Evolutionary conservation across 2,888 invertebrate genomes (phyloP).

Genomic region (Eurytoma adleriae): DNA sequence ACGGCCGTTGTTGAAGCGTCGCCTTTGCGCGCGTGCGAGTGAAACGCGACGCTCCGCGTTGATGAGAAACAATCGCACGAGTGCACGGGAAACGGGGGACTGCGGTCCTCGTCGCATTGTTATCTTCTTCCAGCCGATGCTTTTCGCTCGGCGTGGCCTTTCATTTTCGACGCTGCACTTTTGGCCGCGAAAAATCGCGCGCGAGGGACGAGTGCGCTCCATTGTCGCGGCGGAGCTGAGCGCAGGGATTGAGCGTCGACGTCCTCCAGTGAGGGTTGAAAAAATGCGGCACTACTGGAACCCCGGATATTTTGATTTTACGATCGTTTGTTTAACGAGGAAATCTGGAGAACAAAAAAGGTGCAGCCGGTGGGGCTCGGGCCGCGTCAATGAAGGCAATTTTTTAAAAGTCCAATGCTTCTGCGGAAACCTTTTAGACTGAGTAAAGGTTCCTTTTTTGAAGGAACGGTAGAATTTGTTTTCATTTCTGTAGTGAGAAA

Average conservation of each 20-base stretch:
- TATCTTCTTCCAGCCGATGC: constrained; percentile 30
- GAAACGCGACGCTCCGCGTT: neutral
- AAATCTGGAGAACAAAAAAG: constrained; percentile 45
- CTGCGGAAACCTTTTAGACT: constrained; percentile 7
- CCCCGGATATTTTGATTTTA: constrained; percentile 50
- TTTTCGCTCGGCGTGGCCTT: constrained; percentile 14
- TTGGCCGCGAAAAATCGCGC: constrained; percentile 49
- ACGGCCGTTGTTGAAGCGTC: constrained; percentile 8
- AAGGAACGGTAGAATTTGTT: constrained; percentile 4
- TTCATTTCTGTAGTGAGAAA: neutral
- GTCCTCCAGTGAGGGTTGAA: neutral
- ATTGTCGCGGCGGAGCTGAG: neutral
- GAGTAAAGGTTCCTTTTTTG: constrained; percentile 41
- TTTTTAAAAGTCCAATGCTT: constrained; percentile 51
- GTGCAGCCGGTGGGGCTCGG: neutral
- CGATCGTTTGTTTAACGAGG: constrained; percentile 51
- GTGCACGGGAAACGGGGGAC: neutral
- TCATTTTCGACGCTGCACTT: constrained; percentile 46
- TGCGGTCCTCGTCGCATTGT: constrained; percentile 27
- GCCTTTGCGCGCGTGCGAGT: neutral
- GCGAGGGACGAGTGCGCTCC: constrained; percentile 8
- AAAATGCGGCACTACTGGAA: neutral
- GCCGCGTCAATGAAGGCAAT: constrained; percentile 51
- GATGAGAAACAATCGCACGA: too few species aligned
- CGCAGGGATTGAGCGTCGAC: too few species aligned